Conservation (phyloP, 2,797 vertebrate species). For the Cottoperca gobio region DNA sequence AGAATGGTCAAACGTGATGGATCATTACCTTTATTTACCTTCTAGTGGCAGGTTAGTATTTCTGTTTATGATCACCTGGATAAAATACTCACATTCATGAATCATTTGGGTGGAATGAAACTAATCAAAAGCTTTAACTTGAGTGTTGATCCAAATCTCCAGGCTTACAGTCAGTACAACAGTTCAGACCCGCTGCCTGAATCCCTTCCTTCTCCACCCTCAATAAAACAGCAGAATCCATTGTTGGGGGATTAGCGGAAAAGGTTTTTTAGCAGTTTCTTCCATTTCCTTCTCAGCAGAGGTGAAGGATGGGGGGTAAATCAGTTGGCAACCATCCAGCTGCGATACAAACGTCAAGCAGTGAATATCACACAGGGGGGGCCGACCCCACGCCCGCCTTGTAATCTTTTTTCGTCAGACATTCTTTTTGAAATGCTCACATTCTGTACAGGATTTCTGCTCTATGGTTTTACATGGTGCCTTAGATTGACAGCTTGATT, state of each 20-base stretch:
- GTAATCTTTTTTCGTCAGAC: conserved; percentile 44
- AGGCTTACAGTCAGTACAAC: conserved; percentile 46
- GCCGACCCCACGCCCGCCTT: conserved; percentile 18
- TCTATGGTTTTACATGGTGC: neutral
- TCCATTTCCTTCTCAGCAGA: conserved; percentile 67
- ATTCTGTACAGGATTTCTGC: conserved; percentile 15
- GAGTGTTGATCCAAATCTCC: conserved; percentile 41
- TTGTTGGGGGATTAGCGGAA: conserved; percentile 67
- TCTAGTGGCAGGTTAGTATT: neutral
- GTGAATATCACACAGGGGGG: conserved; percentile 30
- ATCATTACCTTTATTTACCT: neutral
- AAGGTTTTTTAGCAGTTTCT: conserved; percentile 55
- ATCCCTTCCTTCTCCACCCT: conserved; percentile 33
- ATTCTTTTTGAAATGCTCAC: conserved; percentile 2
- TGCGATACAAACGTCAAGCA: conserved; percentile 17
- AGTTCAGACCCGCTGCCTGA: conserved; percentile 24
- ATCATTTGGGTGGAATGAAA: conserved; percentile 32
- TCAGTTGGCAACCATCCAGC: conserved; percentile 52
- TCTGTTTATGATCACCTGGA: no score
- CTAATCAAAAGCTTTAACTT: conserved; percentile 51
- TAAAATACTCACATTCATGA: conserved; percentile 1
- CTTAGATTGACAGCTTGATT: conserved; percentile 23
- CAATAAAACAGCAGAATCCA: conserved; percentile 59
- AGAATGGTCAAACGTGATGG: neutral
- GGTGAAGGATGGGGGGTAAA: conserved; percentile 59